phyloP scores from a whole-genome alignment of 2,888 invertebrate genomes.

The Stenurella melanura region DNA sequence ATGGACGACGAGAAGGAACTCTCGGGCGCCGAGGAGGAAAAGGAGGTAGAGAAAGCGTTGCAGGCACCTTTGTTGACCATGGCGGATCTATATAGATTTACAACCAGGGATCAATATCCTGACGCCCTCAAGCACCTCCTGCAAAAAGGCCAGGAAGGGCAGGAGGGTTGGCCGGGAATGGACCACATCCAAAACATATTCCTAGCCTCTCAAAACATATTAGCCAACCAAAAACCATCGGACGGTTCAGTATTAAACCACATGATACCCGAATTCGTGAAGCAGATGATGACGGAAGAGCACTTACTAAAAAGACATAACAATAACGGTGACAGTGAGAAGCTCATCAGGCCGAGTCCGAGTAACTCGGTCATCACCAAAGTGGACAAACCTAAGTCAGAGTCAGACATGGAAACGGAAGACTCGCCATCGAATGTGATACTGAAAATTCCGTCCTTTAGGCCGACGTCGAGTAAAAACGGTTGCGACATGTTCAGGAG shows the following conservation, averaged over 20 bases:
- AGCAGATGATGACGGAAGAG: conserved; percentile 77
- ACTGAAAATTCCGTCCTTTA: conserved; percentile 95
- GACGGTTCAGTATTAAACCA: conserved; percentile 70
- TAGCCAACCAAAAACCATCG: conserved; percentile 65
- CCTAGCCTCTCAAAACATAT: conserved; percentile 69
- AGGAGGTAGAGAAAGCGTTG: conserved; percentile 77
- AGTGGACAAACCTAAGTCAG: conserved; percentile 68
- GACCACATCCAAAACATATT: conserved; percentile 75
- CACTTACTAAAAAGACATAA: conserved; percentile 71
- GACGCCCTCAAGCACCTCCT: conserved; percentile 76
- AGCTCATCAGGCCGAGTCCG: conserved; percentile 70
- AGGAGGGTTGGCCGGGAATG: conserved; percentile 71
- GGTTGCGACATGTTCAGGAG: conserved; percentile 72
- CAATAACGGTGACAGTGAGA: conserved; percentile 69
- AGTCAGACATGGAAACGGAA: conserved; percentile 72
- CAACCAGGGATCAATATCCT: conserved; percentile 73
- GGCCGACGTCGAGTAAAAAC: conserved; percentile 77
- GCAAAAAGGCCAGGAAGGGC: conserved; percentile 73
- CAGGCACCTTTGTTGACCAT: conserved; percentile 76
- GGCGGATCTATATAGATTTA: conserved; percentile 78
- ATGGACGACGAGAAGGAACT: conserved; percentile 78
- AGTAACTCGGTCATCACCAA: conserved; percentile 71
- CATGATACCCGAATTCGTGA: conserved; percentile 76
- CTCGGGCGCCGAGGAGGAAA: conserved; percentile 78
- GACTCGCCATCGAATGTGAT: conserved; percentile 84